phyloP scores from a whole-genome alignment of 2,797 vertebrate species.

The Scleropages formosus region DNA sequence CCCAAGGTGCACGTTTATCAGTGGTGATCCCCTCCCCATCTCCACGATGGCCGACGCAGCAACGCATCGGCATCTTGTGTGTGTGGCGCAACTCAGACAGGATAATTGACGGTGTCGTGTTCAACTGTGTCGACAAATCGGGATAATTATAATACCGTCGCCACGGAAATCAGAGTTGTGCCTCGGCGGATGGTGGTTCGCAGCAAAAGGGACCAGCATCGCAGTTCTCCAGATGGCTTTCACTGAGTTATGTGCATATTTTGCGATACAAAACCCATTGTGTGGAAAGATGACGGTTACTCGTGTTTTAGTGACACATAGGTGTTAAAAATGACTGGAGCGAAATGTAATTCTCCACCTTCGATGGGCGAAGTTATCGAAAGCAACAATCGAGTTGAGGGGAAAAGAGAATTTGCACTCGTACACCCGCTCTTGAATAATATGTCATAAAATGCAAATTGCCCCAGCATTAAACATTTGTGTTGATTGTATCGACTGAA shows the following conservation, averaged over 20 bases:
- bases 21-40: neutral
- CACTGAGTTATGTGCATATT: slow-evolving; percentile 6
- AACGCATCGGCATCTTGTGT: neutral
- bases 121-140: neutral
- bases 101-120: slow-evolving; percentile 5
- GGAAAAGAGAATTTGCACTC: too few species aligned
- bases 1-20: neutral
- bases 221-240: neutral
- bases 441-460: neutral
- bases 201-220: neutral
- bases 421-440: neutral
- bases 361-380: neutral
- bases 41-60: neutral
- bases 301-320: neutral
- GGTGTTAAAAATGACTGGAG: neutral
- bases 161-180: neutral
- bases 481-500: neutral
- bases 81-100: slow-evolving; percentile 20
- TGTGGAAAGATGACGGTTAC: neutral
- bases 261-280: neutral
- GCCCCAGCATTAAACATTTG: neutral
- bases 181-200: slow-evolving; percentile 10
- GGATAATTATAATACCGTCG: slow-evolving; percentile 21
- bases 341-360: neutral
- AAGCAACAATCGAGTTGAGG: neutral